These are phyloP conservation scores for Habropoda laboriosa DNA, from an alignment of 1,140 invertebrate species.

Conservation along the genomic window DNA sequence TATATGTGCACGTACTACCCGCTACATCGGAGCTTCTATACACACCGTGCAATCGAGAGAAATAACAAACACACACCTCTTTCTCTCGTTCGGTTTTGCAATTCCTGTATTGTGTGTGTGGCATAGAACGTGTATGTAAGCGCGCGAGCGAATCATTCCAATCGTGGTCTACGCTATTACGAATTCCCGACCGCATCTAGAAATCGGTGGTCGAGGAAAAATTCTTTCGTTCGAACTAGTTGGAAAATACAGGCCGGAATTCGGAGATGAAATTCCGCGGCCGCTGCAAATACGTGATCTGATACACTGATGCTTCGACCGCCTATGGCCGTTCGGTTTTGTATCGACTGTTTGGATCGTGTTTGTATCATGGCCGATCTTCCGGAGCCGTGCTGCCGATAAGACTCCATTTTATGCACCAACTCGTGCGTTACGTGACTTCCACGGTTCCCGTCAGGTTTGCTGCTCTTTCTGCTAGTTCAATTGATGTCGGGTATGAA, in stretches of 20 bases:
- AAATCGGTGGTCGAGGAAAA: conserved; percentile 63
- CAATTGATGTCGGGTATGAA: too few species aligned
- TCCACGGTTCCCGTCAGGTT: too few species aligned
- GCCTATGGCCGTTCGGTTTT: neutral
- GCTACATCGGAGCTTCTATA: too few species aligned
- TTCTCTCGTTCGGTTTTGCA: conserved; percentile 50
- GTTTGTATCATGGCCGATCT: conserved; percentile 1
- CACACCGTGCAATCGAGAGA: conserved; percentile 10
- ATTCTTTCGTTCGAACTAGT: conserved; percentile 61
- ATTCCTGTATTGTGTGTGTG: conserved; percentile 30
- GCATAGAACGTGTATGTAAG: too few species aligned
- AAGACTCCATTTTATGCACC: conserved; percentile 6
- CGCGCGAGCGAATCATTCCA: conserved; percentile 53
- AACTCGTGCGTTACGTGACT: neutral
- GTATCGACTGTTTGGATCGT: neutral
- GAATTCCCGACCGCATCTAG: conserved; percentile 56
- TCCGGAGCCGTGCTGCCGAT: neutral
- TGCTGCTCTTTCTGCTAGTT: too few species aligned
- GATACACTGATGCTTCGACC: conserved; percentile 28
- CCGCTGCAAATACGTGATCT: conserved; percentile 37
- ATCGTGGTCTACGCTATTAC: conserved; percentile 53
- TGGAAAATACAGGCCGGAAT: conserved; percentile 62
- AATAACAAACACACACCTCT: conserved; percentile 21
- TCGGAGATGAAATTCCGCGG: conserved; percentile 64
- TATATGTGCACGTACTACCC: neutral